phyloP scores from a whole-genome alignment of 2,797 vertebrate species.

The Chrosomus eos region DNA sequence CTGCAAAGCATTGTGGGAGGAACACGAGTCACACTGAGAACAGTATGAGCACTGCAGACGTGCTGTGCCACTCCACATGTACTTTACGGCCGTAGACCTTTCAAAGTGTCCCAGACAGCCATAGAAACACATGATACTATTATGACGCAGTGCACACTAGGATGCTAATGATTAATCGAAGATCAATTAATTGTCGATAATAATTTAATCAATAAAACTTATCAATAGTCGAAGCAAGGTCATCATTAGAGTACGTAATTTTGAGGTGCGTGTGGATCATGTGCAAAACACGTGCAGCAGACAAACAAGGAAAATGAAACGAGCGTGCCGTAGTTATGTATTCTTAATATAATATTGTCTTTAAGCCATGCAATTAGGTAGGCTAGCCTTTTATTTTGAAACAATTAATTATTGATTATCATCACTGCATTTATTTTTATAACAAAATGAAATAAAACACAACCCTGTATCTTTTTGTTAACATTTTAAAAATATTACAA shows the following conservation, averaged over 20 bases:
- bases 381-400: too few species aligned
- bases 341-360: too few species aligned
- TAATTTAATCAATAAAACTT: not conserved
- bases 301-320: too few species aligned
- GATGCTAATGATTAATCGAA: not conserved
- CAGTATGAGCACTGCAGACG: conserved; percentile 37
- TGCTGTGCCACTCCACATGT: conserved; percentile 5
- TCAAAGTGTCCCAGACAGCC: conserved; percentile 15
- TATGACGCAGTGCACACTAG: not conserved
- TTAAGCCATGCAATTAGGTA: too few species aligned
- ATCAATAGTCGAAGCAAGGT: not conserved
- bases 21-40: conserved; percentile 35
- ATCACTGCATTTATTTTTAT: too few species aligned
- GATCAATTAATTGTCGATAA: not conserved
- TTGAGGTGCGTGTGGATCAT: too few species aligned
- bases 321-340: too few species aligned
- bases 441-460: too few species aligned
- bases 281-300: too few species aligned
- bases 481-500: too few species aligned
- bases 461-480: too few species aligned
- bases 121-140: not conserved
- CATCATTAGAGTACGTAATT: not conserved
- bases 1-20: conserved; percentile 42
- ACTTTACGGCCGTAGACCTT: conserved; percentile 10
- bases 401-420: too few species aligned